A percentile compares a stretch with the other conserved stretches of the same genome.
These are phyloP conservation scores for Pardosa pseudoannulata DNA, from an alignment of 2,888 invertebrate species.

Conservation along the genomic window DNA sequence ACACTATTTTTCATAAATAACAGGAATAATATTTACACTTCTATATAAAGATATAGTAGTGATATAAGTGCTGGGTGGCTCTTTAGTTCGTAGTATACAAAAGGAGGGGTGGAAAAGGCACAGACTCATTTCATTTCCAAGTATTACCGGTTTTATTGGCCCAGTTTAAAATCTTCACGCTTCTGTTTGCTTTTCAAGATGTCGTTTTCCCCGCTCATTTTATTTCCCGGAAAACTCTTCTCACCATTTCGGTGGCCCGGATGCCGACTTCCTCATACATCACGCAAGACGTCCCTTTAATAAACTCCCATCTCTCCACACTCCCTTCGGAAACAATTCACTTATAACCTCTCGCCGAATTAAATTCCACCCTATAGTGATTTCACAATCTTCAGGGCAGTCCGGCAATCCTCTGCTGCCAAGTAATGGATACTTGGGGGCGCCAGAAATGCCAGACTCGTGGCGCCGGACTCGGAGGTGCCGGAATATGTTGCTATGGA, in stretches of 20 bases:
- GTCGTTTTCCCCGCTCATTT: background rate
- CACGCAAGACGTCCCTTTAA: background rate
- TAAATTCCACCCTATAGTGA: conserved; percentile 15
- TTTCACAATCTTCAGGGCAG: background rate
- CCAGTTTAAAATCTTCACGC: too few relatives aligned
- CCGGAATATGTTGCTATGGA: conserved; percentile 42
- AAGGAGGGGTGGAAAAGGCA: too few relatives aligned
- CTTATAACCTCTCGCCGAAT: background rate
- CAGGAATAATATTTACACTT: too few relatives aligned
- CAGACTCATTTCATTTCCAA: too few relatives aligned
- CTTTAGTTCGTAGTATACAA: too few relatives aligned
- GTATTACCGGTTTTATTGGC: too few relatives aligned
- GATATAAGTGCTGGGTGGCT: too few relatives aligned
- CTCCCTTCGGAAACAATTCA: background rate
- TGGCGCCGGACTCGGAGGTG: conserved; percentile 72
- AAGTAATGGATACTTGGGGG: background rate
- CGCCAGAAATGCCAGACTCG: conserved; percentile 28
- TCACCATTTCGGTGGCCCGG: background rate
- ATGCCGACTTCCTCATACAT: background rate
- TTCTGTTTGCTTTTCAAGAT: background rate
- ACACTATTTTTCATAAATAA: too few relatives aligned
- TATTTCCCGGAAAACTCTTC: too few relatives aligned
- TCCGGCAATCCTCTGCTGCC: background rate
- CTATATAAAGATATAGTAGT: too few relatives aligned
- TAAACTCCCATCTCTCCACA: background rate